These are phyloP conservation scores for Drosophila sechellia DNA, from an alignment of 1,140 invertebrate genomes.

Conservation along the genomic window DNA sequence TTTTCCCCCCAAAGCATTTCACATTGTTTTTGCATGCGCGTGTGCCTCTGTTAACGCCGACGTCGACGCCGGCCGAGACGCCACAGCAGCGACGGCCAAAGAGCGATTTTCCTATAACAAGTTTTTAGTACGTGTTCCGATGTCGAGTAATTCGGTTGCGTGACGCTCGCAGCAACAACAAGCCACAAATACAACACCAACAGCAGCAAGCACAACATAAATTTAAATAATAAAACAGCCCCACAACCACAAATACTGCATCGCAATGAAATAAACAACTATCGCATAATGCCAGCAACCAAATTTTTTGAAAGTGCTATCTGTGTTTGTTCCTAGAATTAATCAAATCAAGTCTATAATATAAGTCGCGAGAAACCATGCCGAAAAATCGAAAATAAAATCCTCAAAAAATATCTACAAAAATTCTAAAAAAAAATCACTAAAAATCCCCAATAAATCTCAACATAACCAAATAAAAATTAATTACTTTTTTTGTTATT, in stretches of 20 bases:
- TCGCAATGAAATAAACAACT: neutral
- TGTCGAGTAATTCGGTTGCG: slow-evolving; percentile 59
- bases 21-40: slow-evolving; percentile 43
- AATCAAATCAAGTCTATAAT: neutral
- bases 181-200: slow-evolving; percentile 14
- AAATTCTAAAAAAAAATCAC: slow-evolving; percentile 12
- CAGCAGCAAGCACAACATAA: neutral
- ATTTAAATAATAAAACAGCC: slow-evolving; percentile 10
- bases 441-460: slow-evolving; percentile 11
- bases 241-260: neutral
- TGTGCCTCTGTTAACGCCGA: slow-evolving; percentile 32
- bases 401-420: neutral
- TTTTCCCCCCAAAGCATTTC: slow-evolving; percentile 3
- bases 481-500: slow-evolving; percentile 37
- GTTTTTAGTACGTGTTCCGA: slow-evolving; percentile 84
- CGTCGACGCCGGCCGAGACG: slow-evolving; percentile 7
- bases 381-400: neutral
- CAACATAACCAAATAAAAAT: slow-evolving; percentile 18
- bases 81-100: neutral
- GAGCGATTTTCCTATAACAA: slow-evolving; percentile 69
- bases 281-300: neutral
- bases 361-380: neutral
- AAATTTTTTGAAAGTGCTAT: slow-evolving; percentile 9
- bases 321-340: slow-evolving; percentile 8
- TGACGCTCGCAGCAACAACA: slow-evolving; percentile 10